Evolutionary conservation across 2,888 invertebrate genomes (phyloP).

Genomic region (Bellardia bayeri): DNA sequence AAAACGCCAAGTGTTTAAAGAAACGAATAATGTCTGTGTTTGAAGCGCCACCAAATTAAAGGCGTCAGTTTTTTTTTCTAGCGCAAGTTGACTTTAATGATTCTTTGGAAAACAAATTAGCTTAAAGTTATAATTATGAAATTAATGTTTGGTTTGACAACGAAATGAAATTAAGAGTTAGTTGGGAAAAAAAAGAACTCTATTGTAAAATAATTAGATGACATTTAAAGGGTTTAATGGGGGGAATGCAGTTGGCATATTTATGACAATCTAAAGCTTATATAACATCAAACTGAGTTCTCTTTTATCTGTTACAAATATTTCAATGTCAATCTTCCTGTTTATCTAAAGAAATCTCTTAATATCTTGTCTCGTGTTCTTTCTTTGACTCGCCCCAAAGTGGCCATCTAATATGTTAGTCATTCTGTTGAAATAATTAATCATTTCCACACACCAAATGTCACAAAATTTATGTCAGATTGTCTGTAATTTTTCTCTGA

Average conservation of each 20-base stretch:
- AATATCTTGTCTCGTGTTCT: background rate
- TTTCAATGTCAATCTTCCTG: too few species aligned
- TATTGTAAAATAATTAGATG: too few species aligned
- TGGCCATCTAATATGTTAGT: background rate
- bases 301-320: too few species aligned
- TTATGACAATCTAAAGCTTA: too few species aligned
- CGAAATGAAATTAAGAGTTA: background rate
- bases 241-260: too few species aligned
- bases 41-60: conserved; percentile 57
- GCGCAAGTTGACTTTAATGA: conserved; percentile 46
- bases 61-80: conserved; percentile 57
- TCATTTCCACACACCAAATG: conserved; percentile 26
- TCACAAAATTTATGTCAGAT: conserved; percentile 40
- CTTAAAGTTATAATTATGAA: conserved; percentile 38
- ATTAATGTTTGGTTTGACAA: background rate
- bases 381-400: background rate
- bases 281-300: too few species aligned
- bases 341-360: too few species aligned
- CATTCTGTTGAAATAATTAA: conserved; percentile 36
- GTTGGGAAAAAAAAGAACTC: background rate
- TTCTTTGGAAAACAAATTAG: conserved; percentile 36
- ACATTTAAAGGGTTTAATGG: too few species aligned
- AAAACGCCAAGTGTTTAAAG: background rate
- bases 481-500: background rate
- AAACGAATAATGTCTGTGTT: conserved; percentile 39